A percentile compares a stretch with the other conserved stretches of the same genome.
phyloP scores from a whole-genome alignment of 2,797 vertebrate species.

The Pseudotriccus pelzelni region DNA sequence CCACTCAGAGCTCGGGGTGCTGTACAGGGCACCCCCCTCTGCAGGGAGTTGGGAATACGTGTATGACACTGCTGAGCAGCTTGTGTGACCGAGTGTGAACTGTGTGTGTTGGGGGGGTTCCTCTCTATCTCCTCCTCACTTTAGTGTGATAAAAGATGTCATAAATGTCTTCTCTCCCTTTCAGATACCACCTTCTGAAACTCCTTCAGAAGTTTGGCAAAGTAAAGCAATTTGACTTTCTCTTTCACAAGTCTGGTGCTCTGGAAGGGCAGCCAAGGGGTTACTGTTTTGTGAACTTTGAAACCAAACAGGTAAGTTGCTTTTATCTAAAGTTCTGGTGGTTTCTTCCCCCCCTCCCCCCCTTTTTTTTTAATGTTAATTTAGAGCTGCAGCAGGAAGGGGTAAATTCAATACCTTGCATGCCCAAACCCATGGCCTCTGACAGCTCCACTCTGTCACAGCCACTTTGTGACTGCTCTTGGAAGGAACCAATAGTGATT shows the following conservation, averaged over 20 bases:
- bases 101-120: neutral
- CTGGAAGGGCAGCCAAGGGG: constrained; percentile 97
- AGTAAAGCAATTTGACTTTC: constrained; percentile 97
- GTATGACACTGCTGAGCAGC: neutral
- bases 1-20: neutral
- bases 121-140: neutral
- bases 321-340: neutral
- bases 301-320: constrained; percentile 90
- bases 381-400: neutral
- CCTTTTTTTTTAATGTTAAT: neutral
- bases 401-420: neutral
- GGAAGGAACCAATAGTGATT: neutral
- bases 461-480: neutral
- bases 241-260: constrained; percentile 97
- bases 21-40: neutral
- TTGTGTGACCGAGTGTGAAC: neutral
- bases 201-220: constrained; percentile 95
- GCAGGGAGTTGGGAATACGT: accelerated
- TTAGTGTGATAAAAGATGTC: neutral
- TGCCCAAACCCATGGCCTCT: neutral
- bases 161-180: constrained; percentile 2
- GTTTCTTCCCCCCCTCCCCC: neutral
- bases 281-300: constrained; percentile 98
- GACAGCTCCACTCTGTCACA: neutral
- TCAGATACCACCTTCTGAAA: constrained; percentile 94